Evolutionary conservation across 2,113 vertebrate species (phyloP), one percentile per base, ranked within the genome.

Genomic region (Tupaia tana): DNA sequence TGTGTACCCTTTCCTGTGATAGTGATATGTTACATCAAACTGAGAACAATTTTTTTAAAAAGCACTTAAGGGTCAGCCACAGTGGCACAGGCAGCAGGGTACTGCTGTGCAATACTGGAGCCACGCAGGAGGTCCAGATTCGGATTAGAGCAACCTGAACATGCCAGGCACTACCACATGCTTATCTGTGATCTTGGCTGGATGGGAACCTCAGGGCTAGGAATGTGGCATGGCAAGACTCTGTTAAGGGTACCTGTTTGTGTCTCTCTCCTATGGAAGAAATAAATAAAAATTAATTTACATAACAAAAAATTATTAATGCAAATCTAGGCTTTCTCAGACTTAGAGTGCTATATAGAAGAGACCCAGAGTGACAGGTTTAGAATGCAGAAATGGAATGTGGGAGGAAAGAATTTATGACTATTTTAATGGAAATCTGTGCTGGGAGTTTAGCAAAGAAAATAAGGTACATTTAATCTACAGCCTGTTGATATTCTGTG

Each of bases 341-440:
- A 31, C 82, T 95, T 66, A 71, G 34, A 92, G 16, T 94, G 61
- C 86, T 93, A 0, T 95, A 24, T 70, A 82, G 63, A 93, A 91
- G 54, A 92, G 66, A 2, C 34, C 58, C 66, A 78, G 9, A 71
- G 29, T 92, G 82, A 94, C 91, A 61, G 80, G n/a, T 89, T 93
- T 93, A 91, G 70, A 95, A 94, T 75, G 31, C 83, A 96, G 89
- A 97, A 74, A 77, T 91, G 27, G 63, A 90, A 66, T 91, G 84
- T 94, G 86, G 93, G 81, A 94, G 91, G 89, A 89, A 94, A 91
- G 71, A 93, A 95, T 95, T 93, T 89, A 79, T 78, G 82, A 95
- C 59, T 96, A 43, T 92, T 96, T 66, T 96, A 59, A 81, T 96
- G 89, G 80, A 96, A 96, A 95, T 91, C 61, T 93, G 75, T 86